Conservation (phyloP, 1,140 invertebrate genomes). For the Euwallacea similis region DNA sequence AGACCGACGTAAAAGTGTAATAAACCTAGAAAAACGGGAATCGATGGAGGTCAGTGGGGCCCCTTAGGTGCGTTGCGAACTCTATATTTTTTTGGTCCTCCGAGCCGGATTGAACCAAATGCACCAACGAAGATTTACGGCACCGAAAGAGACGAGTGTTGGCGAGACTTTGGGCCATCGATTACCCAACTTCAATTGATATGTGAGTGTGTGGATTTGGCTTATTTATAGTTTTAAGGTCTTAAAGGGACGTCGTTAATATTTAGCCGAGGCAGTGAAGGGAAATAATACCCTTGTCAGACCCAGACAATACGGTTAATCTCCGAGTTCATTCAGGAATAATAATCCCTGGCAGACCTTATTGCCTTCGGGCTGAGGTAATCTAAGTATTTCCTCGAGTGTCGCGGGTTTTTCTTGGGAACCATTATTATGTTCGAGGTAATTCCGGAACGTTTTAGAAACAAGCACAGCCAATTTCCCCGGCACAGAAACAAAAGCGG, state of each 20-base stretch:
- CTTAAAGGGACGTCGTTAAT: constrained; percentile 15
- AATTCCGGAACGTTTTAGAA: no score
- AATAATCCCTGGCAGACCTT: constrained; percentile 9
- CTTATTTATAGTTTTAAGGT: constrained; percentile 28
- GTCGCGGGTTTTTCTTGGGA: no score
- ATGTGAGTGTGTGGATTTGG: constrained; percentile 25
- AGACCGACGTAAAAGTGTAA: background rate
- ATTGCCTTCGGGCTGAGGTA: background rate
- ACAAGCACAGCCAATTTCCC: no score
- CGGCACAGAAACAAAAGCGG: no score
- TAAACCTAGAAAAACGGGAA: background rate
- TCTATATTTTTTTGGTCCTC: background rate
- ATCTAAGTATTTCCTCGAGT: no score
- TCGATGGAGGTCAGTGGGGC: background rate
- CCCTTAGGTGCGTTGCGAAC: background rate
- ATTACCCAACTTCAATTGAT: constrained; percentile 28
- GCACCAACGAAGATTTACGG: constrained; percentile 12
- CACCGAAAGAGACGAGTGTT: constrained; percentile 6
- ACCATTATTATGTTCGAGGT: no score
- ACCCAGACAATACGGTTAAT: constrained; percentile 26
- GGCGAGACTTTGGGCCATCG: constrained; percentile 20
- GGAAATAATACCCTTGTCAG: constrained; percentile 27
- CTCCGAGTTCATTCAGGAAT: constrained; percentile 21
- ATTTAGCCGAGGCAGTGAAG: constrained; percentile 9
- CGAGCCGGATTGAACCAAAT: background rate